Evolutionary conservation across 2,888 invertebrate genomes (phyloP).

Genomic region (Dichetophora obliterata): DNA sequence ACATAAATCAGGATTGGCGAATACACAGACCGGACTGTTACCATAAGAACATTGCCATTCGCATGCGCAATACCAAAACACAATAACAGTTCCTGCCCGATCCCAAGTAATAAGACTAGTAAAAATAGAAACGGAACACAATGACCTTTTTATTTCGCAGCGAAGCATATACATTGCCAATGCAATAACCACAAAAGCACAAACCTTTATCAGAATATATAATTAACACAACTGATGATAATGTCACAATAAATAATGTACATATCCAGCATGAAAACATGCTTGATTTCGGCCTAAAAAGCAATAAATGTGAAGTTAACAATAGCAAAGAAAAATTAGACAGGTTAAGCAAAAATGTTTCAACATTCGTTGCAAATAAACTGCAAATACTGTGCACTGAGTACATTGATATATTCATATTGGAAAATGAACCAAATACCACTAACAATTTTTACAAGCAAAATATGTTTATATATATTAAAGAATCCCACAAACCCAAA

Average conservation of each 20-base stretch:
- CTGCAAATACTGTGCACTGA: too few species aligned
- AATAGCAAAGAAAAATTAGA: neutral
- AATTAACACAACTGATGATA: neutral
- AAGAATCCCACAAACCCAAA: constrained; percentile 35
- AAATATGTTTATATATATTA: constrained; percentile 26
- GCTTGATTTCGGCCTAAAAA: constrained; percentile 22
- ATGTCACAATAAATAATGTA: constrained; percentile 9
- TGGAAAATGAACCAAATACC: too few species aligned
- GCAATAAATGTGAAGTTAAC: neutral
- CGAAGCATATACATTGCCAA: neutral
- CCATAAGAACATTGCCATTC: constrained; percentile 1
- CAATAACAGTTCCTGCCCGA: constrained; percentile 15
- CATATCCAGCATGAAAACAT: neutral
- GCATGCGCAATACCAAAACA: constrained; percentile 13
- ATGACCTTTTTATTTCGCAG: constrained; percentile 11
- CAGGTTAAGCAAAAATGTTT: too few species aligned
- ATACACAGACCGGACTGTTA: constrained; percentile 9
- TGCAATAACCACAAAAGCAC: neutral
- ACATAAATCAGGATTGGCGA: neutral
- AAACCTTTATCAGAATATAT: neutral
- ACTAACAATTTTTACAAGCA: constrained; percentile 39
- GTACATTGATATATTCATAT: too few species aligned
- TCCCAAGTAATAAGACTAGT: neutral
- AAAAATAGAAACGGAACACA: neutral
- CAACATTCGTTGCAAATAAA: too few species aligned